Base-by-base conservation (phyloP, 2,888 invertebrate species). In the Pachymerium ferrugineum region DNA sequence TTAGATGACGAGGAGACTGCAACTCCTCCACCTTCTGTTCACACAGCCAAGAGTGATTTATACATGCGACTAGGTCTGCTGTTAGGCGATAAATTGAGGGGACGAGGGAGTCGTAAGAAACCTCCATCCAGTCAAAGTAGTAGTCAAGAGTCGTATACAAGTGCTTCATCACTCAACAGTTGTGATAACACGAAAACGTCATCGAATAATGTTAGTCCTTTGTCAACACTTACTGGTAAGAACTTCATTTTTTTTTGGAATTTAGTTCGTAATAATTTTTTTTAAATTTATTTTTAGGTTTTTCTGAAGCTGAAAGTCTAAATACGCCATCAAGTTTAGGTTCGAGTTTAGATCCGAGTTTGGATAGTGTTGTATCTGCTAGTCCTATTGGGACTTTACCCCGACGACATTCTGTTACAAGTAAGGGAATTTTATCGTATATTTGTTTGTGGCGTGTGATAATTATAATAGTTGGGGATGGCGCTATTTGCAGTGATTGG, bases 181-280 rank as follows among this genome's bases (percentile, higher is more conserved):
- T 84, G 86, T 75, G 87, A 86, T 75, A 84, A 85, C 0, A 88
- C 89, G 77, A 89, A 90, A 0, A 85, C 91, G 72, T 88, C 90
- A 71, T 90, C 92, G 29, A 89, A 89, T 74, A 93, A 93, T 79
- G 92, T 92, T 38, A 93, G 93, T 81, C 93, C 93, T 73, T 89
- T 94, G n/a, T 93, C 93, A 30, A 94, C 93, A 0, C 84, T 94
- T 54, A 93, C 93, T 2, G 93, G 85, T 85, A 38, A 67, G 19
- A 30, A 28, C 54, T n/a, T n/a, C n/a, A n/a, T n/a, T n/a, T n/a
- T n/a, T n/a, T n/a, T n/a, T n/a, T n/a, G n/a, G n/a, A n/a, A n/a
- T n/a, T n/a, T n/a, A n/a, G n/a, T n/a, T n/a, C n/a, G n/a, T n/a
- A n/a, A n/a, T n/a, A n/a, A n/a, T 30, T n/a, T 22, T 47, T 16